A percentile compares a stretch with the other conserved stretches of the same genome.
phyloP scores from a whole-genome alignment of 2,888 invertebrate species.

The Rhimphoctona megacephalus region DNA sequence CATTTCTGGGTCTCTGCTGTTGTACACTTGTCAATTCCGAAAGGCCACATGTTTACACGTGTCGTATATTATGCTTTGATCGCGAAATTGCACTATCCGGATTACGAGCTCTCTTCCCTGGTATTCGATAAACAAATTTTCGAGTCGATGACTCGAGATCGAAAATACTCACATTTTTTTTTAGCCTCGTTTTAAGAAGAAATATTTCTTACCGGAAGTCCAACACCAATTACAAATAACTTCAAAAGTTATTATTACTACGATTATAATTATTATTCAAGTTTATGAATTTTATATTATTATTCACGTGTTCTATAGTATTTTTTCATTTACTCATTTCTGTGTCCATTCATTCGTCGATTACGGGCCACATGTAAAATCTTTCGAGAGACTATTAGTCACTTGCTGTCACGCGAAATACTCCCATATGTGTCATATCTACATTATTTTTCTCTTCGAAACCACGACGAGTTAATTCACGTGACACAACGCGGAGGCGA shows the following conservation, averaged over 20 bases:
- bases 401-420: constrained; percentile 41
- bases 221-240: neutral
- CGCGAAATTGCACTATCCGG: constrained; percentile 27
- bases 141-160: constrained; percentile 22
- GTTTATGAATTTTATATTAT: neutral
- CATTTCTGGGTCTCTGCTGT: constrained; percentile 2
- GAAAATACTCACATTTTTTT: neutral
- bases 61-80: constrained; percentile 9
- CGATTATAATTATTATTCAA: neutral
- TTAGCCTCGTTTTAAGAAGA: neutral
- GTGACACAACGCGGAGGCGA: constrained; percentile 25
- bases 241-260: neutral
- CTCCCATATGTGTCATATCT: neutral
- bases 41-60: constrained; percentile 42
- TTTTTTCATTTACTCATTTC: neutral
- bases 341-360: constrained; percentile 13
- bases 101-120: constrained; percentile 11
- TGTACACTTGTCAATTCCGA: constrained; percentile 53
- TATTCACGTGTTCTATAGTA: neutral
- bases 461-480: neutral
- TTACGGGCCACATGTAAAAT: constrained; percentile 3
- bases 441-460: neutral
- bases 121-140: constrained; percentile 36
- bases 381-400: constrained; percentile 38
- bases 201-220: neutral